Base-by-base conservation (phyloP, 2,797 vertebrate genomes). In the Setipinna tenuifilis region DNA sequence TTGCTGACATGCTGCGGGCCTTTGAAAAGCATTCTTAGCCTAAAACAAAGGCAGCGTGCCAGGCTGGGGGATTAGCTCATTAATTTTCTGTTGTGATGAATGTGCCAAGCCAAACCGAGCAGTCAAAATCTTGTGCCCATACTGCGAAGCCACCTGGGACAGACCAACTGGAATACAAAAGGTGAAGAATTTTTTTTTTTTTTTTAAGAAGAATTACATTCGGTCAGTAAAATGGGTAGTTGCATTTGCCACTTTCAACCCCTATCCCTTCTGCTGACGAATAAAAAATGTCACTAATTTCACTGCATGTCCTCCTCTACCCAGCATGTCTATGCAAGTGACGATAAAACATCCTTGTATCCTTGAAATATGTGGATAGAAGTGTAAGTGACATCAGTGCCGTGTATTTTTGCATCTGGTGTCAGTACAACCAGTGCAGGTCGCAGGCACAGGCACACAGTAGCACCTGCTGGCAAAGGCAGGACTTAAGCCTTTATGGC, bases 41-140 rank as follows among this genome's bases (percentile, higher is more conserved):
- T 54, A 83, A 61, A 86, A 68, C 21, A 25, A 28, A 57, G 89
- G 85, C 81, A n/a, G 16, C 19, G 61, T 3, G 75, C 86, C 87
- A 86, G 46, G 71, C 57, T 35, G 16, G 28, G 58, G 87, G 83
- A 91, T 89, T 86, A 86, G 71, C 75, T 85, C 86, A 89, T 89
- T 88, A 75, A 85, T 88, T 61, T 85, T 83, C 78, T 86, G 87
- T 78, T 86, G 82, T 81, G 82, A 83, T 58, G 58, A 86, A 31
- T 75, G 82, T 80, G 62, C 87, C 87, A 88, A 87, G 81, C 41
- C 83, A 80, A 83, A 87, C 82, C 80, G 50, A 65, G 84, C 82
- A 61, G 86, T 68, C 68, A 16, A 46, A 86, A 48, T 80, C 84
- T 83, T 82, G 85, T 89, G 48, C 75, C 75, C 28, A 82, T 68